Evolutionary conservation across 2,113 vertebrate species (phyloP).

Genomic region (Neopipo cinnamomea): DNA sequence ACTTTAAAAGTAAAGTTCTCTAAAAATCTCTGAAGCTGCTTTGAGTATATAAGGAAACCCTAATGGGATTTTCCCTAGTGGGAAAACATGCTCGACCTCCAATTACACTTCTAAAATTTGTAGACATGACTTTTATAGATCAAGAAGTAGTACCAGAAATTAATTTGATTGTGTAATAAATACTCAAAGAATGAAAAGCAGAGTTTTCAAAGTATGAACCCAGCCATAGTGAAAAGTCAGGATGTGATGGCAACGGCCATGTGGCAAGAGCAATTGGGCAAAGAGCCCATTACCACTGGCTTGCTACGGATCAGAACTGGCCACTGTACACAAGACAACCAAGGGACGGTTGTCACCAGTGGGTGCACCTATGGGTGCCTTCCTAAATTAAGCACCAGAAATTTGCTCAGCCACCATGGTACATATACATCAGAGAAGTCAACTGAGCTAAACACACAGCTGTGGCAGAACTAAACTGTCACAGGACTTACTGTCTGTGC

Average conservation of each 20-base stretch:
- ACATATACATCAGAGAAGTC: neutral
- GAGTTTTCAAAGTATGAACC: neutral
- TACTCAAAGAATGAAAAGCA: neutral
- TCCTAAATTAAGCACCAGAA: neutral
- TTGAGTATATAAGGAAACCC: neutral
- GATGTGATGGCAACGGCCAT: rapidly evolving
- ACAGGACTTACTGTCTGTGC: rapidly evolving
- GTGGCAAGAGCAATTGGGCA: rapidly evolving
- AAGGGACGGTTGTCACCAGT: neutral
- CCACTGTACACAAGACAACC: neutral
- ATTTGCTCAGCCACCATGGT: neutral
- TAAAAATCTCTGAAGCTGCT: neutral
- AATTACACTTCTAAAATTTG: neutral
- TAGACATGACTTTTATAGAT: neutral
- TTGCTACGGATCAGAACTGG: neutral
- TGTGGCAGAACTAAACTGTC: neutral
- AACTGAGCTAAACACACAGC: neutral
- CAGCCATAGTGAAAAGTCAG: neutral
- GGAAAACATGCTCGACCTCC: neutral
- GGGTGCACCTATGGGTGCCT: neutral
- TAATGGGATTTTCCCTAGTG: neutral
- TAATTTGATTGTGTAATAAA: neutral
- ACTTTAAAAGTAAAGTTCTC: neutral
- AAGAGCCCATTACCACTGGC: rapidly evolving
- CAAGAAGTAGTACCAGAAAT: neutral